Evolutionary conservation across 2,888 invertebrate genomes (phyloP).

Genomic region (Gerris lacustris): DNA sequence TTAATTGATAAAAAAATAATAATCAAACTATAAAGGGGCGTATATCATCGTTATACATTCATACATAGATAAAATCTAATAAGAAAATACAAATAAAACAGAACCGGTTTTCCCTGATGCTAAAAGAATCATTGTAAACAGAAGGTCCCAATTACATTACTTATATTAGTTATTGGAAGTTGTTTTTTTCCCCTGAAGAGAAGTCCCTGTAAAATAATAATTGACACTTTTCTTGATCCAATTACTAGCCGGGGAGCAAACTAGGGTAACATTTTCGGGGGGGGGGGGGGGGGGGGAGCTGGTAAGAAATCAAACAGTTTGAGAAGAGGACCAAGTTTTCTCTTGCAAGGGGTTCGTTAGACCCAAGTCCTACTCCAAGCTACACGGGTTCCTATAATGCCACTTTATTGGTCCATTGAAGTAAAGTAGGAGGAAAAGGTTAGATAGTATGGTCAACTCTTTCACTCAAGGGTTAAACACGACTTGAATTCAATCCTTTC

Average conservation of each 20-base stretch:
- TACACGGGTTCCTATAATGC: background rate
- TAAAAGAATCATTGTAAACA: too few species aligned
- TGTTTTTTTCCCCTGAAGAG: background rate
- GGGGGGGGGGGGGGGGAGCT: background rate
- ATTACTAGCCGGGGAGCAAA: background rate
- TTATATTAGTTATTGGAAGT: background rate
- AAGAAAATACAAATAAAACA: too few species aligned
- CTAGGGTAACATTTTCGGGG: background rate
- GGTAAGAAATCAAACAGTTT: background rate
- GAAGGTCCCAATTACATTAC: background rate
- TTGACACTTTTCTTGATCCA: constrained; percentile 1
- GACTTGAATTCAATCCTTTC: too few species aligned
- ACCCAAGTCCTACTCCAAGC: background rate
- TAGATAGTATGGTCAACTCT: too few species aligned
- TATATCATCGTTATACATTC: too few species aligned
- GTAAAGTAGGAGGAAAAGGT: background rate
- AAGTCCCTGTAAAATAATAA: background rate
- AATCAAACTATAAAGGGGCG: too few species aligned
- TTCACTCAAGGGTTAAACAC: background rate
- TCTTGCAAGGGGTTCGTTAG: background rate
- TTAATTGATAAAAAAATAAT: too few species aligned
- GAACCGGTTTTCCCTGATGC: too few species aligned
- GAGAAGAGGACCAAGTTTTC: background rate
- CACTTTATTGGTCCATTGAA: background rate
- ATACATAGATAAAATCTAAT: too few species aligned